Conservation (phyloP, 2,113 vertebrate species). For the Lepisosteus osseus region DNA sequence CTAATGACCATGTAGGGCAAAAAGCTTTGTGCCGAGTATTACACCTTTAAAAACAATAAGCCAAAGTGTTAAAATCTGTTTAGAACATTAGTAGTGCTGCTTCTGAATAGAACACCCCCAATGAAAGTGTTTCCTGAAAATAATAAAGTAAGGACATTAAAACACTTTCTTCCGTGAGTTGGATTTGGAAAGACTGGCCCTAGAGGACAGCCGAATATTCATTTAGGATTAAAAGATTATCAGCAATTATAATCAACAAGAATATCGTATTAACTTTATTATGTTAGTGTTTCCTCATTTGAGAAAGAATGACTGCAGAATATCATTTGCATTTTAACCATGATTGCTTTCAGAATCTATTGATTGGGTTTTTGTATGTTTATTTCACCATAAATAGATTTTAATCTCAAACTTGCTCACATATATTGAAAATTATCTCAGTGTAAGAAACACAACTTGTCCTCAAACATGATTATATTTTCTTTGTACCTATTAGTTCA, state of each 20-base stretch:
- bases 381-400: background rate
- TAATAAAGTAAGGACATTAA: background rate
- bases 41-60: too few species aligned
- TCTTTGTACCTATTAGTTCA: too few species aligned
- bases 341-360: conserved; percentile 4
- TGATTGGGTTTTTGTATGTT: conserved; percentile 22
- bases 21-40: too few species aligned
- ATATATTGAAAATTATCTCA: too few species aligned
- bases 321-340: conserved; percentile 10
- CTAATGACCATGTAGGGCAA: too few species aligned
- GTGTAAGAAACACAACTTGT: too few species aligned
- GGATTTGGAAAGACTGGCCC: conserved; percentile 3
- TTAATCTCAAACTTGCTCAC: too few species aligned
- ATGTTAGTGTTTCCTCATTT: background rate
- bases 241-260: conserved; percentile 17
- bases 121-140: background rate
- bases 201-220: conserved; percentile 9
- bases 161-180: background rate
- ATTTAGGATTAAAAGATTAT: conserved; percentile 16
- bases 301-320: conserved; percentile 5
- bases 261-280: conserved; percentile 23
- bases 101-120: background rate
- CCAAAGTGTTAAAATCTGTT: too few species aligned
- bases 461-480: too few species aligned
- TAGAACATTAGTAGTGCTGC: too few species aligned